These are phyloP conservation scores for Leucozona laternaria DNA, from an alignment of 2,888 invertebrate genomes.

Conservation along the genomic window DNA sequence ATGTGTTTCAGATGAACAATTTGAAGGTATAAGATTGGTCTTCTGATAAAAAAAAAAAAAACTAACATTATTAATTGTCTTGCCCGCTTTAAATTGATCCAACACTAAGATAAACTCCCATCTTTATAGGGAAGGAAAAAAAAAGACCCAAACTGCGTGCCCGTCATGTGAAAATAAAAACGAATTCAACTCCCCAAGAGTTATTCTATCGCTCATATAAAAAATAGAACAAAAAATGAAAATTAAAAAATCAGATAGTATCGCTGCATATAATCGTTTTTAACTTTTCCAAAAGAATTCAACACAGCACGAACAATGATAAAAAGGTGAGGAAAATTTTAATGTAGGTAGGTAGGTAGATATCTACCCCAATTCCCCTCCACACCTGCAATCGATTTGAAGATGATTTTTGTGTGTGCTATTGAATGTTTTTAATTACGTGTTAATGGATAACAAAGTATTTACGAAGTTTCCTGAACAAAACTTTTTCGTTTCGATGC, in stretches of 20 bases:
- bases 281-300: constrained; percentile 20
- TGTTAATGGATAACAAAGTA: constrained; percentile 53
- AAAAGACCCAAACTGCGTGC: constrained; percentile 32
- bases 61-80: constrained; percentile 67
- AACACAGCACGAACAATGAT: constrained; percentile 25
- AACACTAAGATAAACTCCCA: constrained; percentile 49
- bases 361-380: neutral
- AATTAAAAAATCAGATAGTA: constrained; percentile 41
- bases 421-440: constrained; percentile 71
- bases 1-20: constrained; percentile 53
- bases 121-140: constrained; percentile 42
- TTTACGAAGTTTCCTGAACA: constrained; percentile 43
- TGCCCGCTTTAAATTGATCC: constrained; percentile 60
- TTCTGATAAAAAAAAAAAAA: constrained; percentile 52
- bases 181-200: constrained; percentile 18
- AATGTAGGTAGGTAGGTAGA: neutral
- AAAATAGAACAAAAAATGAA: constrained; percentile 28
- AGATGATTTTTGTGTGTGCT: constrained; percentile 50
- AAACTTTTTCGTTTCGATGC: constrained; percentile 35
- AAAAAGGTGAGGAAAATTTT: constrained; percentile 34
- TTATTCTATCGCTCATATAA: neutral
- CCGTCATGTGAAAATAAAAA: constrained; percentile 39
- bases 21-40: constrained; percentile 44
- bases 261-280: constrained; percentile 56
- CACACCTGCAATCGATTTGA: neutral